These are phyloP conservation scores for Scomberomorus guttatus DNA, from an alignment of 2,797 vertebrate genomes.

Conservation along the genomic window DNA sequence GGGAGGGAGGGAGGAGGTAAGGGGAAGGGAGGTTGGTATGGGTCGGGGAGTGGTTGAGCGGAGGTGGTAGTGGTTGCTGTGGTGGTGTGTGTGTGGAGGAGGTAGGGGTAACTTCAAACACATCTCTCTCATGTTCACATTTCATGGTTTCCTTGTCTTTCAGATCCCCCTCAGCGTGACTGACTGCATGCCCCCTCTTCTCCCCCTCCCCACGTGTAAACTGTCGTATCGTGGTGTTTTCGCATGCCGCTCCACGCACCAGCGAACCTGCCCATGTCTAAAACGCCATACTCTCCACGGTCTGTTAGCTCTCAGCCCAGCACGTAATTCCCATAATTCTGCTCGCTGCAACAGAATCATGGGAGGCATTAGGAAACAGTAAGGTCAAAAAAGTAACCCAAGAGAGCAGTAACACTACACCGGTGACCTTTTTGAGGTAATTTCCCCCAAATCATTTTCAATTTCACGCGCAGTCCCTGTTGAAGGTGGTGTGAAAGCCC, in stretches of 20 bases:
- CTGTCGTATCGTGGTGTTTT: constrained; percentile 71
- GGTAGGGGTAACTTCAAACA: constrained; percentile 72
- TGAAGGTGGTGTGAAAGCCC: constrained; percentile 46
- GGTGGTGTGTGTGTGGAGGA: constrained; percentile 53
- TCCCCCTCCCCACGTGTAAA: constrained; percentile 54
- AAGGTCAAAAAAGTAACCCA: constrained; percentile 36
- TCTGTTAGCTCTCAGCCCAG: constrained; percentile 74
- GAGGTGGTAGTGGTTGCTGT: constrained; percentile 56
- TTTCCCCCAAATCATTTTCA: constrained; percentile 72
- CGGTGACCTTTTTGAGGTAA: constrained; percentile 73
- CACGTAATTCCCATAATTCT: constrained; percentile 80
- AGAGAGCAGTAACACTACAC: constrained; percentile 61
- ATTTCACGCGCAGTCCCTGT: constrained; percentile 55
- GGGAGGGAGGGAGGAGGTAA: constrained; percentile 51
- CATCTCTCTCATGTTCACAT: constrained; percentile 71
- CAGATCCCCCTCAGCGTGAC: constrained; percentile 70
- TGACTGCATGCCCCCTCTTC: constrained; percentile 25
- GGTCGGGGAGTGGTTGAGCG: constrained; percentile 58
- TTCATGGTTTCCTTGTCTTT: constrained; percentile 79
- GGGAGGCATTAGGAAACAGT: constrained; percentile 60
- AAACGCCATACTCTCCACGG: constrained; percentile 67
- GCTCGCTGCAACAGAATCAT: constrained; percentile 72
- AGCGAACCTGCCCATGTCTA: constrained; percentile 67
- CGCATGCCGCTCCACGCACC: constrained; percentile 72
- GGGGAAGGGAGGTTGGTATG: constrained; percentile 51